Base-by-base conservation (phyloP, 2,113 vertebrate species). In the Vidua macroura region DNA sequence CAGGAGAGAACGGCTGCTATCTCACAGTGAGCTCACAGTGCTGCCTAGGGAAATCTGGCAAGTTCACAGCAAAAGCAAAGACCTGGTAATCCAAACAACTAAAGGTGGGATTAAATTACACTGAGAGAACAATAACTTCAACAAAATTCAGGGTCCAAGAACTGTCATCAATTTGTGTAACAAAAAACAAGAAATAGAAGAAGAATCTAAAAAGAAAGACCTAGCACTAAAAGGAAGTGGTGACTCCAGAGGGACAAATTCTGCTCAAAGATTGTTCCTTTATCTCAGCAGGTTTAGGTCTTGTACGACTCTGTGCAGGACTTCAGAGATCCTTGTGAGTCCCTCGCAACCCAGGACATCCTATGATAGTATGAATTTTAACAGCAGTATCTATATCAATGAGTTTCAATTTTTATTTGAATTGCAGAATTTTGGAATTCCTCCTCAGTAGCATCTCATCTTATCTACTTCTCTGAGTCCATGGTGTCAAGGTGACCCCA, bases 11-110 rank as follows among this genome's bases (percentile, higher is more conserved):
- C 0, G 6, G 27, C 21, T 19, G 7, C 21, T 25, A 0, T 22
- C 22, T 37, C 60, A 39, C 19, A 48, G 41, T 0, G 0, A 66
- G 48, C 9, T 27, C 23, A 10, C 4, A 11, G 13, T 5, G 55
- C 9, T 44, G 11, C 19, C 31, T 28, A 39, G 43, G 39, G 35
- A 13, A 69, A 78, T 11, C 64, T 30, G 35, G 48, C 43, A 58
- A 58, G 11, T 10, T 35, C 22, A 27, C 10, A 46, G 35, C 7
- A 46, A 58, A 22, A 82, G 16, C 8, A n/a, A 56, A 59, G 30
- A 35, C 13, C 23, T 70, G 11, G 46, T 23, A 69, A 62, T 37
- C 27, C 83, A 49, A 84, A 59, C 0, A 4, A 41, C 24, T 63
- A n/a, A 44, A 49, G 7, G 10, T 22, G 27, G 14, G 12, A 39